A percentile compares a stretch with the other conserved stretches of the same genome.
Conservation (phyloP, 1,140 invertebrate species). For the Teleogryllus occipitalis region DNA sequence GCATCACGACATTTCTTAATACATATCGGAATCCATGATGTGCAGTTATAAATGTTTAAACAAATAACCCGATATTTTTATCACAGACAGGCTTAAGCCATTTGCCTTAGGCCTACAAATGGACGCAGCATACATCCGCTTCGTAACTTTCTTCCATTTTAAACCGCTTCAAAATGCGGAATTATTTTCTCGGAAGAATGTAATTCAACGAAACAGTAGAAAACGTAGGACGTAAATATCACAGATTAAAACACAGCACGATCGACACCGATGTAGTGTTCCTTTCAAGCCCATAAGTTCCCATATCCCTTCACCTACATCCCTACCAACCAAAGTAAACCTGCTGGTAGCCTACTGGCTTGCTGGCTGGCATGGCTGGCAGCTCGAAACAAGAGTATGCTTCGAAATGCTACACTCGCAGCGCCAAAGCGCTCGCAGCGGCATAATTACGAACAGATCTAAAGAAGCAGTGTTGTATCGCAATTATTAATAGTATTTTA, state of each 20-base stretch:
- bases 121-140: not conserved
- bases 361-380: too few relatives aligned
- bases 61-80: not conserved
- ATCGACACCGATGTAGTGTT: not conserved
- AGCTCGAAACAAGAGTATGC: too few relatives aligned
- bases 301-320: not conserved
- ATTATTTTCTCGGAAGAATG: not conserved
- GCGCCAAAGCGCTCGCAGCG: too few relatives aligned
- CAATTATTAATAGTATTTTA: too few relatives aligned
- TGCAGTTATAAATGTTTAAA: not conserved
- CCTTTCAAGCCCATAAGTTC: not conserved
- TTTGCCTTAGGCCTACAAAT: conserved; percentile 10
- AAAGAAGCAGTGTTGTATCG: too few relatives aligned
- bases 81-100: conserved; percentile 10
- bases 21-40: not conserved
- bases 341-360: too few relatives aligned
- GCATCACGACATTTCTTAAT: not conserved
- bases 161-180: too few relatives aligned
- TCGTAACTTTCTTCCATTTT: not conserved
- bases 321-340: not conserved
- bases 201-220: not conserved
- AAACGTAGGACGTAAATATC: not conserved
- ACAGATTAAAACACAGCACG: not conserved
- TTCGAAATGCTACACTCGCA: too few relatives aligned
- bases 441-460: too few relatives aligned